phyloP scores from a whole-genome alignment of 2,888 invertebrate genomes.

The Lamellibrachia satsuma region DNA sequence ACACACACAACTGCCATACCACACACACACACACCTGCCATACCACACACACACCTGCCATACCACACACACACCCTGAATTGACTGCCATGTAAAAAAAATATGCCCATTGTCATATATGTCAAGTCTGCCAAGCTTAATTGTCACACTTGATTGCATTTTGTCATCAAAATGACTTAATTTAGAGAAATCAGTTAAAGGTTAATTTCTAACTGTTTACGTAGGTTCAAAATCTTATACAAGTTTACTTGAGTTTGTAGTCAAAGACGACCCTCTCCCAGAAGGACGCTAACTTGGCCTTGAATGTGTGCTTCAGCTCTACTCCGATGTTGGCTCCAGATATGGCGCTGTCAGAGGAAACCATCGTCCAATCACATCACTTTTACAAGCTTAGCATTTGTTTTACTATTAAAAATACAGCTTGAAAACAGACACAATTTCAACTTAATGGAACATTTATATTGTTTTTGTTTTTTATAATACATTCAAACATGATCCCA shows the following conservation, averaged over 20 bases:
- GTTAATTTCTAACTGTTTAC: too few relatives aligned
- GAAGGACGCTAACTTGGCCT: conserved; percentile 45
- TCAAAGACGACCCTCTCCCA: conserved; percentile 54
- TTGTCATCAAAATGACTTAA: too few relatives aligned
- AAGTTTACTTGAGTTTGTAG: conserved; percentile 47
- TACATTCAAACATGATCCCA: neutral
- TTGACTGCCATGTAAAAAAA: too few relatives aligned
- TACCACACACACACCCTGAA: too few relatives aligned
- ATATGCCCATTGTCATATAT: too few relatives aligned
- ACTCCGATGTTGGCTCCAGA: conserved; percentile 50
- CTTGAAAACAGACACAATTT: neutral
- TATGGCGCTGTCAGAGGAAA: conserved; percentile 52
- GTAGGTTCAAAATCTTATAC: neutral
- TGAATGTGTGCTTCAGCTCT: conserved; percentile 40
- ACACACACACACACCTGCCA: too few relatives aligned
- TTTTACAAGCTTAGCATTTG: neutral
- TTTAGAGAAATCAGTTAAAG: too few relatives aligned
- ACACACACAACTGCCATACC: too few relatives aligned
- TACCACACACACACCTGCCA: too few relatives aligned
- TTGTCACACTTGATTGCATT: too few relatives aligned
- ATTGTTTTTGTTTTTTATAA: neutral
- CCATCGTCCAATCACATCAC: neutral
- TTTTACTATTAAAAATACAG: neutral
- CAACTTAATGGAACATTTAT: neutral
- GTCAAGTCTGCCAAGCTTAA: too few relatives aligned